Percentiles rank a stretch among this genome's conserved stretches.
These are phyloP conservation scores for Albula goreensis DNA, from an alignment of 2,113 vertebrate genomes.

Conservation along the genomic window DNA sequence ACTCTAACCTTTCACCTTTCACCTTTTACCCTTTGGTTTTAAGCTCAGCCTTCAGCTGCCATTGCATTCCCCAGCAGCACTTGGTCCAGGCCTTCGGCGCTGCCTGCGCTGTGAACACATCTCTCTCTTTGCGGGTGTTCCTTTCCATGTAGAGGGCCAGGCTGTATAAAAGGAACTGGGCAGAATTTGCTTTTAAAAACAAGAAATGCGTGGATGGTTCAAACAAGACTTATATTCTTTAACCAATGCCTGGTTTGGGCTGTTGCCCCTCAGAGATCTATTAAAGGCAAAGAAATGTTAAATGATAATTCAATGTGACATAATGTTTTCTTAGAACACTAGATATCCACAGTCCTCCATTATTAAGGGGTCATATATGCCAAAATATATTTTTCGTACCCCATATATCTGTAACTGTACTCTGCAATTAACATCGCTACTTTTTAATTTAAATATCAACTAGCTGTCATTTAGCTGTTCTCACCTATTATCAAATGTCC, in stretches of 20 bases:
- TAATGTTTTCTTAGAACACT: conserved; percentile 41
- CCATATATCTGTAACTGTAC: neutral
- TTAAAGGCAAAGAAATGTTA: conserved; percentile 45
- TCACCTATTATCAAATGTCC: neutral
- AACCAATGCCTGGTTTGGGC: conserved; percentile 55
- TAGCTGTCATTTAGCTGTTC: neutral
- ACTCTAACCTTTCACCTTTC: too few relatives aligned
- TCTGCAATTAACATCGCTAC: neutral
- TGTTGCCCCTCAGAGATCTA: conserved; percentile 46
- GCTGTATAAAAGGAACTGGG: neutral
- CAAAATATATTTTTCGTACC: neutral
- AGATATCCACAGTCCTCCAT: neutral
- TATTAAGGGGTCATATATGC: neutral
- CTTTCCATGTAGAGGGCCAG: conserved; percentile 44
- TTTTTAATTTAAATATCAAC: neutral
- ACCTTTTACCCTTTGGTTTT: neutral
- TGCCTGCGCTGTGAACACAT: neutral
- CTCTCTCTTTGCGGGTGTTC: conserved; percentile 25
- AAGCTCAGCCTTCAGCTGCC: neutral
- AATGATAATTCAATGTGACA: conserved; percentile 52
- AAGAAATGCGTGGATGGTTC: conserved; percentile 48
- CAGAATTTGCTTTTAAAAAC: conserved; percentile 47
- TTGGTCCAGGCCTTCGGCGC: too few relatives aligned
- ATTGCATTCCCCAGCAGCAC: too few relatives aligned
- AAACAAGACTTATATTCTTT: conserved; percentile 45